Evolutionary conservation across 1,140 invertebrate species (phyloP).

Genomic region (Ylistrum balloti): DNA sequence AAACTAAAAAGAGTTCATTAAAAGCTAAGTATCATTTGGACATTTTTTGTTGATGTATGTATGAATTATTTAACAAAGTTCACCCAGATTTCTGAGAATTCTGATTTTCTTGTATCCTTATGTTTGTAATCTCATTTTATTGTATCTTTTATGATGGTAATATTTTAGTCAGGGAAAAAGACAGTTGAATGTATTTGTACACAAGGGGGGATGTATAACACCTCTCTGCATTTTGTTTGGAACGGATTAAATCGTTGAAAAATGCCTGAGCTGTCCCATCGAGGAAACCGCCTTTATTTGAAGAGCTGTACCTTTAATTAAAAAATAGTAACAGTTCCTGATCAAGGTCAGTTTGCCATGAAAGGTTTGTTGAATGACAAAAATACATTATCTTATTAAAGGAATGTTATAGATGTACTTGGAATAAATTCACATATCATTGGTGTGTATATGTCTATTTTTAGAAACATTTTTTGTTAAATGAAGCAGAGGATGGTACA

Average conservation of each 20-base stretch:
- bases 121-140: background rate
- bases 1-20: too few species aligned
- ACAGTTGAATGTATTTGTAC: background rate
- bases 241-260: too few species aligned
- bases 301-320: background rate
- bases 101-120: too few species aligned
- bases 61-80: too few species aligned
- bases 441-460: background rate
- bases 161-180: slow-evolving; percentile 9
- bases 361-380: too few species aligned
- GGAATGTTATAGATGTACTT: background rate
- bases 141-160: background rate
- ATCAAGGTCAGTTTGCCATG: background rate
- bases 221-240: background rate
- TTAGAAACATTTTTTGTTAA: background rate
- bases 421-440: background rate
- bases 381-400: background rate
- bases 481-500: background rate
- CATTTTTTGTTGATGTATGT: too few species aligned
- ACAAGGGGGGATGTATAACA: background rate
- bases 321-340: background rate
- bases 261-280: background rate
- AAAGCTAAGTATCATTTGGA: too few species aligned
- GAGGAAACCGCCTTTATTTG: background rate
- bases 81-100: too few species aligned